Evolutionary conservation across 2,113 vertebrate species (phyloP).

Genomic region (Atrichornis clamosus): DNA sequence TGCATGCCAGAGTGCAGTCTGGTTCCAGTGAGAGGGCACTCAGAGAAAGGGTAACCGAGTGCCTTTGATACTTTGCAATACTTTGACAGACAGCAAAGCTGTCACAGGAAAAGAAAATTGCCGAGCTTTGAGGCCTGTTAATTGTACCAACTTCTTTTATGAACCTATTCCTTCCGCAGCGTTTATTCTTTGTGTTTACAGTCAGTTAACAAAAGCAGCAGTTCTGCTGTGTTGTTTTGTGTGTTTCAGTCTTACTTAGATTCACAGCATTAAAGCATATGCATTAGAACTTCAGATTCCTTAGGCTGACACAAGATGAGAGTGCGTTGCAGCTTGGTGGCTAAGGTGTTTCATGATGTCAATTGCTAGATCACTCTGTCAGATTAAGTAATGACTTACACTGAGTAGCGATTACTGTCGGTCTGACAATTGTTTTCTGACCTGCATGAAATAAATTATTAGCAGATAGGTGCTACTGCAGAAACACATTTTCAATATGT

Average conservation of each 20-base stretch:
- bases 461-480: neutral
- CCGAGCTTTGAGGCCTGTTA: neutral
- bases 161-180: neutral
- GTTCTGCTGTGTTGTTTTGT: neutral
- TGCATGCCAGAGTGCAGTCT: neutral
- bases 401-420: neutral
- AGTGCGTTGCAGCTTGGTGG: neutral
- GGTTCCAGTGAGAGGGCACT: neutral
- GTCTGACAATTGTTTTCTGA: neutral
- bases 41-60: slow-evolving; percentile 18
- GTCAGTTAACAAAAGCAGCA: neutral
- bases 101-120: neutral
- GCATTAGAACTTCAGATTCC: neutral
- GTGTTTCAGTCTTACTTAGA: neutral
- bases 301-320: neutral
- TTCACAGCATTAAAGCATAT: neutral
- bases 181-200: neutral
- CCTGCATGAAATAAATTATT: neutral
- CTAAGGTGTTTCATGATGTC: neutral
- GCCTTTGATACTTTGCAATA: neutral
- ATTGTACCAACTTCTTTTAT: neutral
- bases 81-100: neutral
- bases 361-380: neutral
- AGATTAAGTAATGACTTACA: neutral
- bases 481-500: neutral